Base-by-base conservation (phyloP, 2,888 invertebrate species). In the Heteropelma amictum region DNA sequence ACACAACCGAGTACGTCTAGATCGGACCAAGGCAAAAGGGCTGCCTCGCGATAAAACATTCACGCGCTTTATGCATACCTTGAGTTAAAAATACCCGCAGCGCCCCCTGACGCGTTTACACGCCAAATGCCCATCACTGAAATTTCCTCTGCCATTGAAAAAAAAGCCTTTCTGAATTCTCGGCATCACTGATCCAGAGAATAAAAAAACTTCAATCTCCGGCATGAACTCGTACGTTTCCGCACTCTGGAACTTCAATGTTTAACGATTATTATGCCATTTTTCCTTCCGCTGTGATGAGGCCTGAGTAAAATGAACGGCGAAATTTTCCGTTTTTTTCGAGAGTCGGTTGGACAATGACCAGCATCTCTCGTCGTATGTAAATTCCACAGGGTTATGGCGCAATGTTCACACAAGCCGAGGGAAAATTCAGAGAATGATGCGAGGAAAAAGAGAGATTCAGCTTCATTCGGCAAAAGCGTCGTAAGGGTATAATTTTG, bases 31-130 rank as follows among this genome's bases (percentile, higher is more conserved):
- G 81, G 82, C 72, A 80, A 75, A 84, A 85, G 82, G 85, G 83
- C 82, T 79, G 79, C 76, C 78, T 73, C 74, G 81, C 84, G 84
- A 87, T 87, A 87, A 87, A 88, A 87, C 85, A 87, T 87, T 86
- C 85, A 83, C 81, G 83, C 82, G 82, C 84, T 82, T 83, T 83
- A 85, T 81, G 77, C n/a, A n/a, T 84, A 85, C 81, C 82, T 84
- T 81, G 82, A 80, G 83, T 84, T 86, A 85, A 86, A 87, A 87
- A 86, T 87, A 87, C 35, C 60, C 51, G 81, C 78, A 77, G n/a
- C n/a, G n/a, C n/a, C 79, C 72, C 77, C 80, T 74, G 73, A 79
- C 77, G 77, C 54, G 61, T 33, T 47, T 47, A 54, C 77, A 60
- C 51, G 54, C 49, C 56, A 40, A 67, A 64, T 63, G 49, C 56